phyloP scores from a whole-genome alignment of 64 coral and sea anemone genomes.

The Porites lutea region DNA sequence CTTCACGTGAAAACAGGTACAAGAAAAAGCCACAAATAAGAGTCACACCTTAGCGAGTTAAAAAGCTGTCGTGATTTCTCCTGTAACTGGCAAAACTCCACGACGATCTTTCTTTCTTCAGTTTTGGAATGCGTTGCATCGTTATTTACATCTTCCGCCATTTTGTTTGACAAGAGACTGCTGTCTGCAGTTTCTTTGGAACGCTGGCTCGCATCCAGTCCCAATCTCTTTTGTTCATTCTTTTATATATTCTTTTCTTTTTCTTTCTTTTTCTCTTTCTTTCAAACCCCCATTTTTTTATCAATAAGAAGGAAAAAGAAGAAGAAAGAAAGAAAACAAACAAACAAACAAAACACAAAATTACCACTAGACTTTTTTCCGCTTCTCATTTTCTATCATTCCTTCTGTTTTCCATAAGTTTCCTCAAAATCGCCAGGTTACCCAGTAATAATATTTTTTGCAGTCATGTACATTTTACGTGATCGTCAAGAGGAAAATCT shows the following conservation, averaged over 20 bases:
- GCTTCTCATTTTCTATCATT: no score
- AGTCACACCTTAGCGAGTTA: conserved; percentile 81
- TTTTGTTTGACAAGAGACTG: conserved; percentile 21
- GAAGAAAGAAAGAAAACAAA: no score
- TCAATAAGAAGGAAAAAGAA: no score
- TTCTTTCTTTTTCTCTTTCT: no score
- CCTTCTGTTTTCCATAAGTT: not conserved
- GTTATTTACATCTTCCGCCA: conserved; percentile 84
- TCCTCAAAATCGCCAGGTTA: not conserved
- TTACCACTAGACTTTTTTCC: no score
- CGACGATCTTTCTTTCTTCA: conserved; percentile 86
- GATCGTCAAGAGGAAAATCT: not conserved
- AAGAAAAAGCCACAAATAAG: not conserved
- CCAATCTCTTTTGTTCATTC: not conserved
- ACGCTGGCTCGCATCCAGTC: not conserved
- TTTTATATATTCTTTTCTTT: no score
- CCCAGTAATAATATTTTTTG: not conserved
- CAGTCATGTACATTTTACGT: not conserved
- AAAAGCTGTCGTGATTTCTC: conserved; percentile 93
- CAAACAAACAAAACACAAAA: no score
- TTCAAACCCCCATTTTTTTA: no score
- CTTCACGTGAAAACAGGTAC: not conserved
- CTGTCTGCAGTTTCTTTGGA: not conserved
- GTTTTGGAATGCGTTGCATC: conserved; percentile 18
- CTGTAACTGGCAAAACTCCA: conserved; percentile 91